A percentile compares a stretch with the other conserved stretches of the same genome.
These are phyloP conservation scores for Cantharis rustica DNA, from an alignment of 2,888 invertebrate genomes.

Conservation along the genomic window DNA sequence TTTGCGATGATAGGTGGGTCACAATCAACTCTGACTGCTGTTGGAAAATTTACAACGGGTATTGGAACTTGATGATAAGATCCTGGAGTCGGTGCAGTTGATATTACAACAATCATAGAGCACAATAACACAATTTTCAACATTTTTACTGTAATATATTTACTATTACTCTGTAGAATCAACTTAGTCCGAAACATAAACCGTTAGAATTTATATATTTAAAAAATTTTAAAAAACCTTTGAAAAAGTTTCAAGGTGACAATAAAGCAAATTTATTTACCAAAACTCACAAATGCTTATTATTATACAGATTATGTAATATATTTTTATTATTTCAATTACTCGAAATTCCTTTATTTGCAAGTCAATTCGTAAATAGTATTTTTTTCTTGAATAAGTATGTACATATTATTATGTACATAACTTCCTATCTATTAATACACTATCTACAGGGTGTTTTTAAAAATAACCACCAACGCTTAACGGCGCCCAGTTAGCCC, in stretches of 20 bases:
- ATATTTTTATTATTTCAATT: not conserved
- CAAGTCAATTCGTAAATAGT: not conserved
- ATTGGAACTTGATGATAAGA: not conserved
- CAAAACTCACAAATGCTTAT: not conserved
- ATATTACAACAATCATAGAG: not conserved
- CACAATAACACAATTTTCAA: not conserved
- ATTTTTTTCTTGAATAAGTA: too few relatives aligned
- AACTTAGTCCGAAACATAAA: not conserved
- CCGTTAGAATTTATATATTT: not conserved
- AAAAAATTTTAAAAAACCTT: not conserved
- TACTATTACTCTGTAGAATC: not conserved
- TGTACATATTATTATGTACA: too few relatives aligned
- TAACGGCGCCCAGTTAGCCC: too few relatives aligned
- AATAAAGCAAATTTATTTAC: not conserved
- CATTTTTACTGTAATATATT: not conserved
- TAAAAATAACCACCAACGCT: too few relatives aligned
- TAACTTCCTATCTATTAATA: too few relatives aligned
- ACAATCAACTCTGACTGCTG: slow-evolving; percentile 25
- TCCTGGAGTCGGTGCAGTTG: not conserved
- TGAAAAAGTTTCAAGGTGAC: not conserved
- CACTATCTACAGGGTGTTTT: too few relatives aligned
- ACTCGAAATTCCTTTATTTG: not conserved
- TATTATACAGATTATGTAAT: not conserved
- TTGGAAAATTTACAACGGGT: slow-evolving; percentile 4
- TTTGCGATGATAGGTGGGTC: not conserved